These are phyloP conservation scores for Andrena haemorrhoa DNA, from an alignment of 2,888 invertebrate species.

Conservation along the genomic window DNA sequence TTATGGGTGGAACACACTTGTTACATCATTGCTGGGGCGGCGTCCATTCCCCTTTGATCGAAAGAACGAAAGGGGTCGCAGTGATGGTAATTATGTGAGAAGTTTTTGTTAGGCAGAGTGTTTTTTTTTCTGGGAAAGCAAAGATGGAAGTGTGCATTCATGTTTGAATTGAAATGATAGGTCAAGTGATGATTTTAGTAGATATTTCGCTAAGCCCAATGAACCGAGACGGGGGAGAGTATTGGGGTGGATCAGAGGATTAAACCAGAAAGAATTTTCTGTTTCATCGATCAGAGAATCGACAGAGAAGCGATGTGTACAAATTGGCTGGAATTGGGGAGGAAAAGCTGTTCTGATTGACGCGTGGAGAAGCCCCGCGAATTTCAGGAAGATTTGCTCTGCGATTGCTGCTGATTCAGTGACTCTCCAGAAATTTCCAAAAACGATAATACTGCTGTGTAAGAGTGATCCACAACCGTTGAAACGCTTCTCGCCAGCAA, in stretches of 20 bases:
- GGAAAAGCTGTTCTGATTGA: neutral
- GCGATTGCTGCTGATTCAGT: too few species aligned
- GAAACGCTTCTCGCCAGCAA: too few species aligned
- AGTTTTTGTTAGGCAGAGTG: too few species aligned
- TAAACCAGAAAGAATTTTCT: neutral
- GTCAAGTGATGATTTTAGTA: neutral
- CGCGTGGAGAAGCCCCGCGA: neutral
- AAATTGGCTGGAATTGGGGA: conserved; percentile 3
- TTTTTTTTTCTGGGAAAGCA: too few species aligned
- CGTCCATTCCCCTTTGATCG: too few species aligned
- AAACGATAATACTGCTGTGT: too few species aligned
- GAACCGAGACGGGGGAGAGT: neutral
- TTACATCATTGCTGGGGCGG: too few species aligned
- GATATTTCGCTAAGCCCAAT: neutral
- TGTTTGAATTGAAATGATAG: neutral
- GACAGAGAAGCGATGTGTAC: neutral
- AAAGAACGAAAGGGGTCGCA: too few species aligned
- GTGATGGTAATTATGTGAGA: too few species aligned
- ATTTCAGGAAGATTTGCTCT: neutral
- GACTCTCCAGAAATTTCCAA: too few species aligned
- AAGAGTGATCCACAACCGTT: too few species aligned
- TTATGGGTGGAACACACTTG: too few species aligned
- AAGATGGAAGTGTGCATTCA: neutral
- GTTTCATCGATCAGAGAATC: neutral
- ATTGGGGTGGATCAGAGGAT: neutral